A percentile compares a stretch with the other conserved stretches of the same genome.
These are phyloP conservation scores for Etheostoma perlongum DNA, from an alignment of 2,797 vertebrate genomes.

Conservation along the genomic window DNA sequence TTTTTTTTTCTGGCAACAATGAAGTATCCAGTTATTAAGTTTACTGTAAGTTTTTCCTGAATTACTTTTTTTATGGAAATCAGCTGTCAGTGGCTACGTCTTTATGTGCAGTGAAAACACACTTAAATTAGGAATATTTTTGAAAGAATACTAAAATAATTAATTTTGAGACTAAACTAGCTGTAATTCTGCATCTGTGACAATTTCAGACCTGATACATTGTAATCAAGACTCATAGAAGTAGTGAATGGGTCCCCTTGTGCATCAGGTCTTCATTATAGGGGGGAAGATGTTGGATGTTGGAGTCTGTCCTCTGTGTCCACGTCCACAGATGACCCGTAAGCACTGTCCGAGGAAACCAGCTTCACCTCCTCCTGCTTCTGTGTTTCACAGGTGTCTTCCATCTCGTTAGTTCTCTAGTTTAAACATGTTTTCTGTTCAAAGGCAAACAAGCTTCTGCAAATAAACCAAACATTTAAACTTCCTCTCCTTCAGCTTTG, in stretches of 20 bases:
- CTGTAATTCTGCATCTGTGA: neutral
- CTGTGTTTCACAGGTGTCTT: constrained; percentile 23
- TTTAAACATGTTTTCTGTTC: neutral
- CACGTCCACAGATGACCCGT: constrained; percentile 65
- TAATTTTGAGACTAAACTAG: neutral
- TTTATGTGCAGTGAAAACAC: neutral
- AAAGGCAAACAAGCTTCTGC: neutral
- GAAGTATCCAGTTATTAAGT: neutral
- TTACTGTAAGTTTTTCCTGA: neutral
- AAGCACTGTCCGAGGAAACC: constrained; percentile 67
- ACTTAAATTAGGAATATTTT: neutral
- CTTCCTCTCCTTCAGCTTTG: constrained; percentile 8
- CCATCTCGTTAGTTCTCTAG: constrained; percentile 24
- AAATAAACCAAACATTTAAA: constrained; percentile 4
- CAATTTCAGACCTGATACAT: neutral
- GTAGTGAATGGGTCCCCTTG: constrained; percentile 66
- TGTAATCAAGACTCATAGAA: neutral
- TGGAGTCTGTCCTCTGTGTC: constrained; percentile 70
- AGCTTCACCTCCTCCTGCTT: constrained; percentile 20
- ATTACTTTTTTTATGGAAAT: neutral
- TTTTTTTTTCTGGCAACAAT: too few relatives aligned
- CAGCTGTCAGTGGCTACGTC: neutral
- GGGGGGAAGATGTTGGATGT: constrained; percentile 31
- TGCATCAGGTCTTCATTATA: constrained; percentile 78
- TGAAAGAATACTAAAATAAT: too few relatives aligned